Conservation (phyloP, 1,140 invertebrate species). For the Drosophila teissieri region DNA sequence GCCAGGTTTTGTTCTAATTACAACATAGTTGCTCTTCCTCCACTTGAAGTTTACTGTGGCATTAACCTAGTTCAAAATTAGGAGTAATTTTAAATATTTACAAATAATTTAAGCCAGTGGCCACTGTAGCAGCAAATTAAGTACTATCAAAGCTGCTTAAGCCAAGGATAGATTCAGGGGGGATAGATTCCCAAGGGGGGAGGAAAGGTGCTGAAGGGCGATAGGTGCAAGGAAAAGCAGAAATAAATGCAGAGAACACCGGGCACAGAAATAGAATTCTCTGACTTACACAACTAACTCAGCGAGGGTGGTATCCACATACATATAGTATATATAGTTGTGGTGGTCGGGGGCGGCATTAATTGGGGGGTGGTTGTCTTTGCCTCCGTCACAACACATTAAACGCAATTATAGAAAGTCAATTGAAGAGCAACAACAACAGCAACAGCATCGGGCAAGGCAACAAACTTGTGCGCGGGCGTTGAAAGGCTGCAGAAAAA, state of each 20-base stretch:
- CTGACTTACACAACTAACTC: constrained; percentile 59
- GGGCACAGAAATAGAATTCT: constrained; percentile 68
- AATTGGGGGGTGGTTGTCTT: constrained; percentile 20
- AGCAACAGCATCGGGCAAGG: neutral
- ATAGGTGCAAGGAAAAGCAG: constrained; percentile 37
- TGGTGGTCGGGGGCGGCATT: constrained; percentile 5
- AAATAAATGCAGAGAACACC: constrained; percentile 38
- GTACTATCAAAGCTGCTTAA: constrained; percentile 70
- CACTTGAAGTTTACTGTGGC: no score
- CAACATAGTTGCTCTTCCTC: no score
- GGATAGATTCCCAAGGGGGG: neutral
- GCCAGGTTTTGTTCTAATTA: neutral
- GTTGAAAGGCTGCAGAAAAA: constrained; percentile 51
- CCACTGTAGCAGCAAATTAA: constrained; percentile 58
- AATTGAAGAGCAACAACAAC: constrained; percentile 45
- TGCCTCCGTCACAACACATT: constrained; percentile 74
- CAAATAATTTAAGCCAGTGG: no score
- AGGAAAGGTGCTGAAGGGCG: constrained; percentile 54
- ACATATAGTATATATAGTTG: neutral
- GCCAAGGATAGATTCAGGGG: constrained; percentile 9
- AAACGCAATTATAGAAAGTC: constrained; percentile 82
- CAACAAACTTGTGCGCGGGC: constrained; percentile 54
- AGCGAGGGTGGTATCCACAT: neutral
- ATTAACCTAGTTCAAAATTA: no score
- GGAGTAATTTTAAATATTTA: neutral